Evolutionary conservation across 1,140 invertebrate genomes (phyloP), one percentile per base, ranked within the genome.

Genomic region (Atta cephalotes): DNA sequence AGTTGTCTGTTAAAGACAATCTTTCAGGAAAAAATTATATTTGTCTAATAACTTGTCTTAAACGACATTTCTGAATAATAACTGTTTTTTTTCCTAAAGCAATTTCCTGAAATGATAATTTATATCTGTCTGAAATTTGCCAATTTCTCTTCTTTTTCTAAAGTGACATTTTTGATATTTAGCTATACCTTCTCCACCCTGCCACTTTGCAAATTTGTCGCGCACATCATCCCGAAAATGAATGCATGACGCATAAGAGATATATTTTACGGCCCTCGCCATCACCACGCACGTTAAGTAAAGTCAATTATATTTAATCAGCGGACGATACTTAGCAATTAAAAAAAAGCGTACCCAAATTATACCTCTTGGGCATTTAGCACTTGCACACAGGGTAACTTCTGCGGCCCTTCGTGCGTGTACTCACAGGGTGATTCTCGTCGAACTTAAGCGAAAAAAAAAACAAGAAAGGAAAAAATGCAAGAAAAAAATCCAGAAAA

Each of bases 291-390:
- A 51, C 51, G 62, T 79, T 79, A 79, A 79, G 80, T 76, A 84
- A 84, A 76, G 82, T 85, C 82, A 85, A 85, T 85, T 85, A 85
- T 66, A 79, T 78, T 85, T 85, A 85, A 85, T 78, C 62, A 68
- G 74, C 63, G 51, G 74, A 85, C 74, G 82, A 77, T 85, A 66
- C 45, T 79, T 74, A 85, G 82, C 82, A 79, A 25, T 85, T 79
- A 85, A 85, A 77, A 77, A 77, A 63, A 78, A 65, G 60, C 49
- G 62, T 79, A 65, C 45, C 60, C 80, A 77, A 16, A 66, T 85
- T 65, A 76, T 77, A 77, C 21, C 39, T 79, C 56, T 66, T 58
- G 74, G 49, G 62, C 62, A 78, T 77, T 70, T 78, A 45, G 74
- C 82, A 85, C 31, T 16, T 82, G 66, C 74, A 68, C 81, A 85